phyloP scores from a whole-genome alignment of 2,797 vertebrate species.

The Pipistrellus kuhlii region DNA sequence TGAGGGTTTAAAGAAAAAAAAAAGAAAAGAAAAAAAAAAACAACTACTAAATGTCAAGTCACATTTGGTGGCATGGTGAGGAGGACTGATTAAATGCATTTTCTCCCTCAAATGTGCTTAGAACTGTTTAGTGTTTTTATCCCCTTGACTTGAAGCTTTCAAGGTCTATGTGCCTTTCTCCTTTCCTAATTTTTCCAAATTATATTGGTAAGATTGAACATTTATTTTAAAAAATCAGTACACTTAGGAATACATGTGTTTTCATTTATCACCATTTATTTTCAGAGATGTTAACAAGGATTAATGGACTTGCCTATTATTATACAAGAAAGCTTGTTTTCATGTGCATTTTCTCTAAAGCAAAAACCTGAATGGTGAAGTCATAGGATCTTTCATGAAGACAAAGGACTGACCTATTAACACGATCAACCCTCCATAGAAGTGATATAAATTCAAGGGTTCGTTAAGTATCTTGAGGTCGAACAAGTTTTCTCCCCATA shows the following conservation, averaged over 20 bases:
- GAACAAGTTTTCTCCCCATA: not conserved
- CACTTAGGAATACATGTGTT: not conserved
- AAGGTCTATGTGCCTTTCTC: not conserved
- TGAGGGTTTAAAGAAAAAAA: not conserved
- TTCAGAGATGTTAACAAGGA: not conserved
- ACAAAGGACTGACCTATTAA: not conserved
- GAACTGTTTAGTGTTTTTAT: not conserved
- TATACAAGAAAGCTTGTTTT: not conserved
- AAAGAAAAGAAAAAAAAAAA: not conserved
- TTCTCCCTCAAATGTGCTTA: not conserved
- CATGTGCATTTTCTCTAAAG: conserved; percentile 1
- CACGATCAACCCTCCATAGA: not conserved
- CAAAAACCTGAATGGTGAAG: not conserved
- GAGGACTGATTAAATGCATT: not conserved
- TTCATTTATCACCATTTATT: not conserved
- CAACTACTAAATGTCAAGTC: not conserved
- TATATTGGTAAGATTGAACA: not conserved
- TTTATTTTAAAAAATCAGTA: conserved; percentile 17
- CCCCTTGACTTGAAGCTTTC: not conserved
- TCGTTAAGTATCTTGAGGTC: not conserved
- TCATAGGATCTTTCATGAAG: not conserved
- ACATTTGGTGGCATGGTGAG: not conserved
- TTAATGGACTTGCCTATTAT: not conserved
- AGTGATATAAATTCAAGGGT: not conserved
- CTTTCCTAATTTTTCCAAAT: not conserved